A percentile compares a stretch with the other conserved stretches of the same genome.
These are phyloP conservation scores for Gorsachius magnificus DNA, from an alignment of 2,797 vertebrate genomes.

Conservation along the genomic window DNA sequence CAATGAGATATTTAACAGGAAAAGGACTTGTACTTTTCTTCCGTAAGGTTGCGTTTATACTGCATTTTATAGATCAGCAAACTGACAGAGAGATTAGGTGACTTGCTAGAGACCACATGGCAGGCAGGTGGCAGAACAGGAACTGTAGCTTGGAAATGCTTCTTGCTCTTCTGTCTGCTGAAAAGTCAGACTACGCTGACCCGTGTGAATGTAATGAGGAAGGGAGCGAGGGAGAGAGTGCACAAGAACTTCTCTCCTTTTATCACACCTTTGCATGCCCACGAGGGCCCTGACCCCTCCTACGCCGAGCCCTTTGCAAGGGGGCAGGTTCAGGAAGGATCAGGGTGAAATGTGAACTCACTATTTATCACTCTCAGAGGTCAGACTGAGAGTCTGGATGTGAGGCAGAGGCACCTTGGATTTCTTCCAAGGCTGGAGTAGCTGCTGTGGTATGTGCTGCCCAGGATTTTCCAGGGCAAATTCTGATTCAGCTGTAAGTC, in stretches of 20 bases:
- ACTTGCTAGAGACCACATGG: slow-evolving; percentile 41
- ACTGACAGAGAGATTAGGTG: neutral
- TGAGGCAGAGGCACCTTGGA: slow-evolving; percentile 52
- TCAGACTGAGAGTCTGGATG: slow-evolving; percentile 51
- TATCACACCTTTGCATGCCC: slow-evolving; percentile 64
- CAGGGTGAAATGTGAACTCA: slow-evolving; percentile 58
- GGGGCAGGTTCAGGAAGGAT: slow-evolving; percentile 52
- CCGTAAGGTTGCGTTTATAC: neutral
- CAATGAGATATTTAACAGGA: neutral
- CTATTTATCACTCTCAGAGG: slow-evolving; percentile 54
- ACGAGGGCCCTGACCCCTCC: slow-evolving; percentile 28
- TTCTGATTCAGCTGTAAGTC: slow-evolving; percentile 47
- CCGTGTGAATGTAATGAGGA: slow-evolving; percentile 10
- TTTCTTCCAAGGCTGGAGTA: slow-evolving; percentile 49
- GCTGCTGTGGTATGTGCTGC: slow-evolving; percentile 39
- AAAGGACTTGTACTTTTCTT: neutral
- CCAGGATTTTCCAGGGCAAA: slow-evolving; percentile 54
- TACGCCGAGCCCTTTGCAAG: slow-evolving; percentile 32
- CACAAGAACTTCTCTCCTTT: slow-evolving; percentile 56
- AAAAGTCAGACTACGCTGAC: slow-evolving; percentile 43
- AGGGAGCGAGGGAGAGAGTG: slow-evolving; percentile 43
- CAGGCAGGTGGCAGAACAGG: slow-evolving; percentile 61
- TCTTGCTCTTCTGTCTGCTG: slow-evolving; percentile 61
- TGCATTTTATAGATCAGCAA: neutral
- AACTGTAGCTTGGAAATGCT: slow-evolving; percentile 36